These are phyloP conservation scores for Spisula solida DNA, from an alignment of 2,888 invertebrate species.

Conservation along the genomic window DNA sequence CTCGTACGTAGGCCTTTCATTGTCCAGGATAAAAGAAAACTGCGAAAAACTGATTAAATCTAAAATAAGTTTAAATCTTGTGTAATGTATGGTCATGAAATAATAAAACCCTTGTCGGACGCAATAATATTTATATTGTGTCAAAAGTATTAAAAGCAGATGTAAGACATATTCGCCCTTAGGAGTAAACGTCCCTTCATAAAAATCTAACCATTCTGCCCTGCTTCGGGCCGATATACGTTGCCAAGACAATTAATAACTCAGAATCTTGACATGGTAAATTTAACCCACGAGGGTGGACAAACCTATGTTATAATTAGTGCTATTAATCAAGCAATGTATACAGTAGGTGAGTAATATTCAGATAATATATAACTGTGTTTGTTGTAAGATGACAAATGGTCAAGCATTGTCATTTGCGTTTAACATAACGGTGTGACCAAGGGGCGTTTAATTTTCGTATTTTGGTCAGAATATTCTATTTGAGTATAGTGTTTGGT, in stretches of 20 bases:
- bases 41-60: neutral
- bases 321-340: conserved; percentile 35
- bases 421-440: too few species aligned
- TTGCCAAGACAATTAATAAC: neutral
- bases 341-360: neutral
- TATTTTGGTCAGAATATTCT: too few species aligned
- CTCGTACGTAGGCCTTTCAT: too few species aligned
- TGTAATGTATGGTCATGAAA: neutral
- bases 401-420: neutral
- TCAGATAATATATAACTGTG: neutral
- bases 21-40: neutral
- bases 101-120: neutral
- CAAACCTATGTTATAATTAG: conserved; percentile 43
- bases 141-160: neutral
- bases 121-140: conserved; percentile 9
- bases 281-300: conserved; percentile 34
- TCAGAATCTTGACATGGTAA: neutral
- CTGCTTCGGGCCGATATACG: neutral
- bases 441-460: too few species aligned
- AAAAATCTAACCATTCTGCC: neutral
- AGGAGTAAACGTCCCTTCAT: neutral
- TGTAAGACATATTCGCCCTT: neutral
- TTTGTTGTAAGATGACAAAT: neutral
- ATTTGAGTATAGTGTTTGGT: too few species aligned
- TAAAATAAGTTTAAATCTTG: neutral